Evolutionary conservation across 2,888 invertebrate species (phyloP).

Genomic region (Acrocyrtus sp.): DNA sequence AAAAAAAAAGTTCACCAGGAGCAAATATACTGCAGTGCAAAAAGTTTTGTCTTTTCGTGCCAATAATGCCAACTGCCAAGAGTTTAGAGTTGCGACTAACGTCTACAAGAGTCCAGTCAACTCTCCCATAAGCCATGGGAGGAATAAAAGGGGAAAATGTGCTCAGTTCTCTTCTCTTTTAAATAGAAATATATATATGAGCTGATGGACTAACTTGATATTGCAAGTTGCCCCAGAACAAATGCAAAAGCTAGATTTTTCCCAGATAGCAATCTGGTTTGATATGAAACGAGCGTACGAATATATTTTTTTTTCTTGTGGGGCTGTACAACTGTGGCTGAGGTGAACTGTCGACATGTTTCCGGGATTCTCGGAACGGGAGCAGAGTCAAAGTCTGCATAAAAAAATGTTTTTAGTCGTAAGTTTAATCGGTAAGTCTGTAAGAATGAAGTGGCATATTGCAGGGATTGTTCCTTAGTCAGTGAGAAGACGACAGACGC

Average conservation of each 20-base stretch:
- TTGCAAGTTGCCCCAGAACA: too few species aligned
- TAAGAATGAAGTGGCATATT: background rate
- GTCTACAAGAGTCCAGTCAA: constrained; percentile 10
- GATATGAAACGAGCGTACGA: too few species aligned
- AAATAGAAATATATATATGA: too few species aligned
- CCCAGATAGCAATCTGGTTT: too few species aligned
- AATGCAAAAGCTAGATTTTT: too few species aligned
- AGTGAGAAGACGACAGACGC: constrained; percentile 37
- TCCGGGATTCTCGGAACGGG: constrained; percentile 49
- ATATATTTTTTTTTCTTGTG: too few species aligned
- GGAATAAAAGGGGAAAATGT: too few species aligned
- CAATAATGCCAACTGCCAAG: constrained; percentile 45
- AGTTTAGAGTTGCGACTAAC: background rate
- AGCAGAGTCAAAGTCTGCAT: constrained; percentile 14
- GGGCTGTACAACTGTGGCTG: too few species aligned
- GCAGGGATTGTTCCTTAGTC: background rate
- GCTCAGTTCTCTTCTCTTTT: too few species aligned
- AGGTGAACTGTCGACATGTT: constrained; percentile 46
- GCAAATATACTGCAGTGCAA: background rate
- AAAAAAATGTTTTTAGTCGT: background rate
- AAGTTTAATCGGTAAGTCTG: background rate
- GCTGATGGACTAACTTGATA: too few species aligned
- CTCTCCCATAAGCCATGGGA: background rate
- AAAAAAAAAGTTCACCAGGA: constrained; percentile 3
- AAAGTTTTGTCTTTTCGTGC: constrained; percentile 42